Evolutionary conservation across 2,888 invertebrate genomes (phyloP).

Genomic region (Limnephilus auricula): DNA sequence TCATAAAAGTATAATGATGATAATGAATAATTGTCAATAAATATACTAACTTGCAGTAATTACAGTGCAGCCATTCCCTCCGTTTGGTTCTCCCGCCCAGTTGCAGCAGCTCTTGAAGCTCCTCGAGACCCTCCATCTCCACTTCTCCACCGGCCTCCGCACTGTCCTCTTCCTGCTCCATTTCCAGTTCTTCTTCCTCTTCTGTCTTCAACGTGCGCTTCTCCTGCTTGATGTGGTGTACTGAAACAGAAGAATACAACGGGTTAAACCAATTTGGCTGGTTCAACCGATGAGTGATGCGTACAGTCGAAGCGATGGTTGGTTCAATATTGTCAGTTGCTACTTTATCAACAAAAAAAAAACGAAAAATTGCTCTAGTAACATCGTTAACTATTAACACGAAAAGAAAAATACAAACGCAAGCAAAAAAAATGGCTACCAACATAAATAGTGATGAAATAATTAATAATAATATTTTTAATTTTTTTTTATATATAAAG

Average conservation of each 20-base stretch:
- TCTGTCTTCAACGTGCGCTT: not conserved
- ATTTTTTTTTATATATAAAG: no score
- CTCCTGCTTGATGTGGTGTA: not conserved
- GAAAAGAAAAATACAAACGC: no score
- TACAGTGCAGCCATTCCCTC: conserved; percentile 35
- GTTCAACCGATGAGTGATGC: no score
- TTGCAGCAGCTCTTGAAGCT: conserved; percentile 17
- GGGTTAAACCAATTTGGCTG: not conserved
- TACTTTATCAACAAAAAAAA: no score
- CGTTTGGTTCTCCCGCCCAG: not conserved
- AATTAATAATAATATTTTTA: no score
- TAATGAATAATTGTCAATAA: not conserved
- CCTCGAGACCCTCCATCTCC: conserved; percentile 8
- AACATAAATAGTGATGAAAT: no score
- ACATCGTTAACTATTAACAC: no score
- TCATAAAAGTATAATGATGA: no score
- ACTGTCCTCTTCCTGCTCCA: not conserved
- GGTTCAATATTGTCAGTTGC: no score
- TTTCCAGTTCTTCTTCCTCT: not conserved
- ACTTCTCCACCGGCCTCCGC: not conserved
- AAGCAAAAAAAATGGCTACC: no score
- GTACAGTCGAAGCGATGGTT: no score
- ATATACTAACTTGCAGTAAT: conserved; percentile 47
- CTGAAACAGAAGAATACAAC: not conserved
- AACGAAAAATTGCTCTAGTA: no score